Percentiles rank a stretch among this genome's conserved stretches.
Conservation (phyloP, 2,888 invertebrate species). For the Protodeltote pygarga region DNA sequence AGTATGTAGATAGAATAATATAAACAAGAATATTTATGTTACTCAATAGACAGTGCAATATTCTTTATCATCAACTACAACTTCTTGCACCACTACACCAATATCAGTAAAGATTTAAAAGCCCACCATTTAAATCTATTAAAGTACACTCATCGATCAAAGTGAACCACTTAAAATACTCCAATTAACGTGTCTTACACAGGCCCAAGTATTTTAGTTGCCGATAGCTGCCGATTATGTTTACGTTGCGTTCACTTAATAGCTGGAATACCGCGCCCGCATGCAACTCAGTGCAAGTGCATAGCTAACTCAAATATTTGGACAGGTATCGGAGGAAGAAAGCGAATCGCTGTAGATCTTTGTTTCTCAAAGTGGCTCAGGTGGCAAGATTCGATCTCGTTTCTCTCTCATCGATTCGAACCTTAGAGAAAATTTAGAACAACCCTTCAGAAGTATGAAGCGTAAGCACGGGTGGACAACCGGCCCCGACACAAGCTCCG, state of each 20-base stretch:
- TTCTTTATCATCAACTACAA: not conserved
- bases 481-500: no score
- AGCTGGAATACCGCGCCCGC: constrained; percentile 11
- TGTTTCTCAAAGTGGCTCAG: no score
- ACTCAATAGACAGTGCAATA: no score
- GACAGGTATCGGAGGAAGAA: constrained; percentile 57
- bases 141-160: constrained; percentile 18
- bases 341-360: constrained; percentile 53
- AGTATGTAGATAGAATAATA: no score
- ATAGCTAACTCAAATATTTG: constrained; percentile 73
- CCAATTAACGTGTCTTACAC: constrained; percentile 35
- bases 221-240: constrained; percentile 26
- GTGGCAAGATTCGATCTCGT: no score
- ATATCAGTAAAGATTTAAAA: constrained; percentile 4
- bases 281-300: constrained; percentile 31
- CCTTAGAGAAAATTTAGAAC: no score
- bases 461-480: no score
- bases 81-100: not conserved
- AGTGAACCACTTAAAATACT: constrained; percentile 31
- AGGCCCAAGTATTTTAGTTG: constrained; percentile 30
- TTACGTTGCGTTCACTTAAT: constrained; percentile 21
- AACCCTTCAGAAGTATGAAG: no score
- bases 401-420: no score
- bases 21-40: no score
- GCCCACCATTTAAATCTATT: constrained; percentile 22